A percentile compares a stretch with the other conserved stretches of the same genome.
These are phyloP conservation scores for Piezodorus guildinii DNA, from an alignment of 1,140 invertebrate species.

Conservation along the genomic window DNA sequence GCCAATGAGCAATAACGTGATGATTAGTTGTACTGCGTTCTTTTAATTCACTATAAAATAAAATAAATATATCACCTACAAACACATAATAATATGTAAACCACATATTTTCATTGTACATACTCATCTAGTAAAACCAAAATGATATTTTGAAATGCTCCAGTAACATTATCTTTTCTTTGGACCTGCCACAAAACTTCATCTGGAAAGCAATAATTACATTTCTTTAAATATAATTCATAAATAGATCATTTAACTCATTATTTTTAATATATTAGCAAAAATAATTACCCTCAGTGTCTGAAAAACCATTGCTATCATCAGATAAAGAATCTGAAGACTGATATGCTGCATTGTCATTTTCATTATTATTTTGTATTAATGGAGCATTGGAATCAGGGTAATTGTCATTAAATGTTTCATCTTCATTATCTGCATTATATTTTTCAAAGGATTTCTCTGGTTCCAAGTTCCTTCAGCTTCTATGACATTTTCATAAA, in stretches of 20 bases:
- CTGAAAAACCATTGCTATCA: not conserved
- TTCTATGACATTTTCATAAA: not conserved
- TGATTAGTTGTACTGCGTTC: constrained; percentile 38
- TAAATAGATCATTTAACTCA: not conserved
- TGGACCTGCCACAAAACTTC: constrained; percentile 18
- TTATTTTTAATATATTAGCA: not conserved
- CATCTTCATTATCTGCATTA: constrained; percentile 17
- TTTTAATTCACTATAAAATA: constrained; percentile 26
- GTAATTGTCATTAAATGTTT: constrained; percentile 8
- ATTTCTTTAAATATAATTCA: constrained; percentile 1
- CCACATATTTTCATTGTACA: not conserved
- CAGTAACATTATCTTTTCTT: not conserved
- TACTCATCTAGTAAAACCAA: constrained; percentile 18
- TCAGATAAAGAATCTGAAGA: constrained; percentile 24
- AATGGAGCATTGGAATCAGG: constrained; percentile 15
- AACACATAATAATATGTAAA: not conserved
- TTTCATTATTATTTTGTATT: not conserved
- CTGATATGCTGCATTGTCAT: not conserved
- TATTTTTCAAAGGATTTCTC: not conserved
- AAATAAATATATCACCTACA: constrained; percentile 6
- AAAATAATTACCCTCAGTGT: not conserved
- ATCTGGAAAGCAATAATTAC: not conserved
- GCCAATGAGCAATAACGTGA: constrained; percentile 45
- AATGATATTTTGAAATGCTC: constrained; percentile 3
- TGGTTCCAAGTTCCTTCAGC: not conserved